These are phyloP conservation scores for Riparia riparia DNA, from an alignment of 2,113 vertebrate genomes.

Conservation along the genomic window DNA sequence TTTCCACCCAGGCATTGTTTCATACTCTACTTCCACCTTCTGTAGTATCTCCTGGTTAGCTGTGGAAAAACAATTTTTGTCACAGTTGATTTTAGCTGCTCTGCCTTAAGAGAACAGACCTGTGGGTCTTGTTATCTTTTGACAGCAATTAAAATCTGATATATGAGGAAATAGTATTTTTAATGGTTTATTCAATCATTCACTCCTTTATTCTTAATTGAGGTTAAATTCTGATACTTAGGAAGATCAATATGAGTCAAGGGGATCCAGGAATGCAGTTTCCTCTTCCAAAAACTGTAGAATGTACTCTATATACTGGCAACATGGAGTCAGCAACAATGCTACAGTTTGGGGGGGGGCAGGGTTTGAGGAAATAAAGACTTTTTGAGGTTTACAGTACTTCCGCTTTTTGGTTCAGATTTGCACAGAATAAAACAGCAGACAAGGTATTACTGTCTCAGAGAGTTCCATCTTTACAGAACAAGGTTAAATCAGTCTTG, in stretches of 20 bases:
- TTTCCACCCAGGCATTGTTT: conserved; percentile 97
- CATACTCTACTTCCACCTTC: conserved; percentile 96
- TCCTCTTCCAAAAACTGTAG: neutral
- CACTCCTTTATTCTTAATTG: neutral
- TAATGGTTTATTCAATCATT: neutral
- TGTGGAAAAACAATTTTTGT: conserved; percentile 47
- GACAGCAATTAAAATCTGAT: neutral
- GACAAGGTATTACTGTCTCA: neutral
- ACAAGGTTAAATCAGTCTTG: neutral
- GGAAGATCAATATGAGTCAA: neutral
- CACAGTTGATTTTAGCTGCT: neutral
- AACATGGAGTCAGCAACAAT: neutral
- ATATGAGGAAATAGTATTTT: neutral
- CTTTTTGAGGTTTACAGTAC: neutral
- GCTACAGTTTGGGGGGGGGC: neutral
- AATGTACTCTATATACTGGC: neutral
- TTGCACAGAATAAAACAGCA: neutral
- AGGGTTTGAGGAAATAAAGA: neutral
- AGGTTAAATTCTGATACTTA: neutral
- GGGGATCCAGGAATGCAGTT: neutral
- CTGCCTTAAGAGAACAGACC: neutral
- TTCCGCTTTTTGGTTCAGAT: neutral
- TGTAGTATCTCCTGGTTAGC: conserved; percentile 96
- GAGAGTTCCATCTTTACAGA: neutral
- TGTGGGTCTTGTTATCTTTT: neutral